A percentile compares a stretch with the other conserved stretches of the same genome.
Conservation (phyloP, 2,888 invertebrate genomes). For the Copidosoma aretas region DNA sequence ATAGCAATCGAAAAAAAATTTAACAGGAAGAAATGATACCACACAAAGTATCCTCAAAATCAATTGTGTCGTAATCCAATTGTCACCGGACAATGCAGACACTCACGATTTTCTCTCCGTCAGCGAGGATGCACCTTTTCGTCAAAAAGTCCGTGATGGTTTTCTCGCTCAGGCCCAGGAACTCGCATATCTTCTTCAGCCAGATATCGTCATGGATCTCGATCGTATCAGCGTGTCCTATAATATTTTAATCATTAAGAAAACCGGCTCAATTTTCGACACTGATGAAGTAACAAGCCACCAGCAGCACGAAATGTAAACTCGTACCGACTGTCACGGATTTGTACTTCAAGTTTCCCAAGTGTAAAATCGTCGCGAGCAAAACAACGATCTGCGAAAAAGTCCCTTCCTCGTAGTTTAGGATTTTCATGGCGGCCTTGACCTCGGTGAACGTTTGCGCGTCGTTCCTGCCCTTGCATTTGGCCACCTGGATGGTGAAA, state of each 20-base stretch:
- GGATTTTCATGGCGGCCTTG: constrained; percentile 89
- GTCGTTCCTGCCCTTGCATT: constrained; percentile 84
- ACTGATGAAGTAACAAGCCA: not conserved
- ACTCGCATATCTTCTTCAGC: constrained; percentile 73
- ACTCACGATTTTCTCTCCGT: constrained; percentile 78
- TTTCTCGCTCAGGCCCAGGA: constrained; percentile 75
- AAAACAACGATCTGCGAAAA: constrained; percentile 85
- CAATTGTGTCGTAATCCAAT: not conserved
- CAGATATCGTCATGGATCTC: constrained; percentile 78
- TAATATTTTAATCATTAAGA: not conserved
- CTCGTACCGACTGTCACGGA: constrained; percentile 63
- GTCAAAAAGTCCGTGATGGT: constrained; percentile 83
- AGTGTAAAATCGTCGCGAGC: constrained; percentile 85
- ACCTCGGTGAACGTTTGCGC: constrained; percentile 86
- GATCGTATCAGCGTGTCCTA: constrained; percentile 86
- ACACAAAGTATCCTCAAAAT: no score
- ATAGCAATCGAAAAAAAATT: no score
- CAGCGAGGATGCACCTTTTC: constrained; percentile 82
- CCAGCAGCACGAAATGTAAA: not conserved
- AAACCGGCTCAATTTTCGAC: constrained; percentile 21
- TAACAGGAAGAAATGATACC: no score
- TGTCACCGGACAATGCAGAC: no score
- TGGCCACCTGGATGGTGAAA: constrained; percentile 15
- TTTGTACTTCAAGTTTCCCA: constrained; percentile 90
- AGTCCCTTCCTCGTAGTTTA: constrained; percentile 85